These are phyloP conservation scores for Hemicentrotus pulcherrimus DNA, from an alignment of 35 echinoderm and acorn worm species.

Conservation along the genomic window DNA sequence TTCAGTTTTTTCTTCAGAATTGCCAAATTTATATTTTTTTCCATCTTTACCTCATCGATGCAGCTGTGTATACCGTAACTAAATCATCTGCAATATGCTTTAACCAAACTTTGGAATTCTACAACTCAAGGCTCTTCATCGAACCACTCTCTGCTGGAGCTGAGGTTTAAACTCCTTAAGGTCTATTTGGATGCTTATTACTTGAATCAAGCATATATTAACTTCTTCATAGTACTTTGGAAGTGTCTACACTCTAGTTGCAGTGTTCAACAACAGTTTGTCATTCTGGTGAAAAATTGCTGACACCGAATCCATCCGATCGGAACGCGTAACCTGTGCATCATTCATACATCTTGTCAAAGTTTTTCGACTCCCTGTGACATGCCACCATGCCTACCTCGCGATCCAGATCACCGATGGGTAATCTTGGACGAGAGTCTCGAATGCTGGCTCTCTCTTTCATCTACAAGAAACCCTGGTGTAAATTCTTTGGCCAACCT, in stretches of 20 bases:
- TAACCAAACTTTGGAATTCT: neutral
- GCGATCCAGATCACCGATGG: constrained; percentile 3
- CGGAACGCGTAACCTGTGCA: neutral
- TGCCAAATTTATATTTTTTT: neutral
- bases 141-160: neutral
- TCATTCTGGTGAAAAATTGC: neutral
- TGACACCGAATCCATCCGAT: neutral
- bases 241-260: neutral
- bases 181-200: neutral
- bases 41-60: neutral
- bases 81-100: neutral
- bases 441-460: constrained; percentile 46
- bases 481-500: constrained; percentile 33
- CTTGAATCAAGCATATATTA: neutral
- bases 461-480: constrained; percentile 54
- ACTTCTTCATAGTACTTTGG: neutral
- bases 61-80: neutral
- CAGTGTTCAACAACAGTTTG: neutral
- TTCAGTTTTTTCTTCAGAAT: neutral
- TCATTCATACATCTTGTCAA: neutral
- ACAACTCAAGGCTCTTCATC: neutral
- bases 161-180: neutral
- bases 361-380: neutral
- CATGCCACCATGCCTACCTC: neutral
- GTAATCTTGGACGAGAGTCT: constrained; percentile 37